A percentile compares a stretch with the other conserved stretches of the same genome.
Conservation (phyloP, 2,113 vertebrate genomes). For the Hippocampus abdominalis region DNA sequence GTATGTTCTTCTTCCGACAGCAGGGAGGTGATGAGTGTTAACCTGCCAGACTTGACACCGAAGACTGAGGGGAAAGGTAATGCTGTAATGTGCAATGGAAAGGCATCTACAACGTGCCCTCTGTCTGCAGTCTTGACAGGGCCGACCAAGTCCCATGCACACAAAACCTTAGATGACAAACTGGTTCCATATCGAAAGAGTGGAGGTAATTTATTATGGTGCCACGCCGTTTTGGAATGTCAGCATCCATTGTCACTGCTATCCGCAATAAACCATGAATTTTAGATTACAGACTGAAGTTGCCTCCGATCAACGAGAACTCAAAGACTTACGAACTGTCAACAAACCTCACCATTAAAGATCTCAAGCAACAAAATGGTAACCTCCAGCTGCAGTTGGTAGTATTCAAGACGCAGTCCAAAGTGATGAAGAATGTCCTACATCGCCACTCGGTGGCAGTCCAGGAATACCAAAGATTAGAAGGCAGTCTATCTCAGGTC, state of each 20-base stretch:
- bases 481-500: neutral
- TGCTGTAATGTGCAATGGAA: neutral
- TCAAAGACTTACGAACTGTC: neutral
- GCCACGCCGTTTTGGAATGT: neutral
- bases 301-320: neutral
- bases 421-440: constrained; percentile 1
- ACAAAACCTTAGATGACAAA: neutral
- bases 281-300: neutral
- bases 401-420: constrained; percentile 1
- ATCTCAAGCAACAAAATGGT: constrained; percentile 6
- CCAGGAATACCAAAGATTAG: neutral
- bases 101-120: neutral
- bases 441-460: constrained; percentile 5
- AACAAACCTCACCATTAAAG: neutral
- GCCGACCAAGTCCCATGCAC: neutral
- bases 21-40: neutral
- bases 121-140: neutral
- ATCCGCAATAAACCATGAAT: neutral
- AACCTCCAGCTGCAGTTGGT: constrained; percentile 3
- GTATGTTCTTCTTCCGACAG: neutral
- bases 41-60: neutral
- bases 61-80: neutral
- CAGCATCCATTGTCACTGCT: neutral
- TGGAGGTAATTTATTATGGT: neutral
- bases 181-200: neutral